phyloP scores from a whole-genome alignment of 2,113 vertebrate genomes.

The Aleadryas rufinucha region DNA sequence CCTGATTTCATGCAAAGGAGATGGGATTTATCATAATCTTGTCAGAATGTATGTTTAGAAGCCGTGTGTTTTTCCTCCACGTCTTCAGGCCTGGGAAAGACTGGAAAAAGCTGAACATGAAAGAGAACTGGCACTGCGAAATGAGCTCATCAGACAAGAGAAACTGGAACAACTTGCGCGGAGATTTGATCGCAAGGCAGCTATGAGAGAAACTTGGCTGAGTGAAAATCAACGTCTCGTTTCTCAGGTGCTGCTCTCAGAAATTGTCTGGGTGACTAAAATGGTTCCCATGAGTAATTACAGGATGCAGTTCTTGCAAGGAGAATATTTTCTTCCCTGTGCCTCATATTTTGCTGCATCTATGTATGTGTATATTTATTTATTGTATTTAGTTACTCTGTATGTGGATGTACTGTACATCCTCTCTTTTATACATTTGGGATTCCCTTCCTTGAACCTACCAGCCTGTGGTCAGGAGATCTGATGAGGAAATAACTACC shows the following conservation, averaged over 20 bases:
- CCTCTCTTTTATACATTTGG: neutral
- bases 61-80: neutral
- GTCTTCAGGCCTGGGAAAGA: slow-evolving; percentile 90
- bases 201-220: slow-evolving; percentile 98
- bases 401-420: neutral
- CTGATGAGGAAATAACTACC: neutral
- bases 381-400: neutral
- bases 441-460: neutral
- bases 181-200: slow-evolving; percentile 95
- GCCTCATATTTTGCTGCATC: neutral
- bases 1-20: neutral
- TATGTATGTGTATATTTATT: neutral
- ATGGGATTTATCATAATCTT: neutral
- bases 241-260: slow-evolving; percentile 83
- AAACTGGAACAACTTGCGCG: slow-evolving; percentile 97
- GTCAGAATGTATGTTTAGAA: neutral
- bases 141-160: slow-evolving; percentile 95
- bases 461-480: neutral
- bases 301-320: neutral
- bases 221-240: slow-evolving; percentile 96
- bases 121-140: slow-evolving; percentile 93
- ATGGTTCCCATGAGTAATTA: slow-evolving; percentile 10
- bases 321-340: neutral
- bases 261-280: neutral
- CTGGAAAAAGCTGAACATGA: slow-evolving; percentile 99